These are phyloP conservation scores for Cremastinae sp. DNA, from an alignment of 2,888 invertebrate species.

Conservation along the genomic window DNA sequence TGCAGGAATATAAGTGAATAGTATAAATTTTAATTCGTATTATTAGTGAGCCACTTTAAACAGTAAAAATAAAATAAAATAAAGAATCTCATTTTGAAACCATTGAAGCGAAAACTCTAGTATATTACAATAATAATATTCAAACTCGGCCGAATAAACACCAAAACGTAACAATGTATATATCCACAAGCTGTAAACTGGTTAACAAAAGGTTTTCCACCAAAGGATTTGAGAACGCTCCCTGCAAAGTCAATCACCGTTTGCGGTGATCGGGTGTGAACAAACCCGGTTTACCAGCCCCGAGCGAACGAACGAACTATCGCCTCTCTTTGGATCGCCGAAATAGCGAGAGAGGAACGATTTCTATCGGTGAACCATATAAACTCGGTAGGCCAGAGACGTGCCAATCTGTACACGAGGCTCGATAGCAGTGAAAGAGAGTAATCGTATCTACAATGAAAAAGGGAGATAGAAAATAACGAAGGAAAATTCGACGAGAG, in stretches of 20 bases:
- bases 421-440: slow-evolving; percentile 25
- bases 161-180: slow-evolving; percentile 16
- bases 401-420: no score
- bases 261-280: slow-evolving; percentile 47
- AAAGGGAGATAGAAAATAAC: slow-evolving; percentile 12
- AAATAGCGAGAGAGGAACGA: slow-evolving; percentile 46
- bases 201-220: slow-evolving; percentile 18
- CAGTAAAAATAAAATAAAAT: no score
- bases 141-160: slow-evolving; percentile 1
- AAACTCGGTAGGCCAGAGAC: slow-evolving; percentile 43
- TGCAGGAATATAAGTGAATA: no score
- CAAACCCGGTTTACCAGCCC: slow-evolving; percentile 14
- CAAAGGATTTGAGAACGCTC: slow-evolving; percentile 38
- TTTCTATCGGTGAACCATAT: slow-evolving; percentile 41
- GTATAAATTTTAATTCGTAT: no score
- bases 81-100: no score
- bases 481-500: slow-evolving; percentile 5
- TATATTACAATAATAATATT: no score
- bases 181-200: slow-evolving; percentile 11
- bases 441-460: slow-evolving; percentile 36
- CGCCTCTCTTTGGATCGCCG: slow-evolving; percentile 33
- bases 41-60: no score
- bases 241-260: slow-evolving; percentile 44
- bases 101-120: no score
- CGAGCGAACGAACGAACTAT: slow-evolving; percentile 28